These are phyloP conservation scores for Phoxinus dragarum DNA, from an alignment of 2,797 vertebrate species.

Conservation along the genomic window DNA sequence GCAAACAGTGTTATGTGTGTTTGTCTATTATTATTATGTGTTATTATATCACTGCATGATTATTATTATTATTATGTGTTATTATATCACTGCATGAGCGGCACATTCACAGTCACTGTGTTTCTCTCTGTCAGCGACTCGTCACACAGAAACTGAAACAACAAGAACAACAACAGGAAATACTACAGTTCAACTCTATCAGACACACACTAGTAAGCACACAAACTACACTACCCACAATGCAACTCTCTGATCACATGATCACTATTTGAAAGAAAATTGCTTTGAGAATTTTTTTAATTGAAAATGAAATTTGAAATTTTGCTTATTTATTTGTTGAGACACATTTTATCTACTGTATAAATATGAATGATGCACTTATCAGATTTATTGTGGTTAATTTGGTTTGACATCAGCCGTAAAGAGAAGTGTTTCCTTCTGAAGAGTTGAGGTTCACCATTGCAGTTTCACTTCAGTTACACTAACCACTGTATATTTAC, in stretches of 20 bases:
- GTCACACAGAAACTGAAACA: neutral
- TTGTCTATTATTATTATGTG: no score
- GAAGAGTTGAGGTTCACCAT: neutral
- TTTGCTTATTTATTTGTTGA: no score
- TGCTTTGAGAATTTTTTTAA: no score
- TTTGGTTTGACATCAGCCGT: no score
- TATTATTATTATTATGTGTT: no score
- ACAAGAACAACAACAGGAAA: neutral
- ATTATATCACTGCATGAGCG: no score
- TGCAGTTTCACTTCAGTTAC: neutral
- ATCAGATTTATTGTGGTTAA: no score
- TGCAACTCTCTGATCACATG: neutral
- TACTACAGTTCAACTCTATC: rapidly evolving
- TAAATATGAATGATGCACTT: no score
- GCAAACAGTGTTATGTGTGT: no score
- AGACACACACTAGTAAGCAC: neutral
- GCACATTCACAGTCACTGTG: neutral
- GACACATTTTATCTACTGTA: no score
- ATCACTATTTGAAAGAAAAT: neutral
- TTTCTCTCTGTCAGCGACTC: neutral
- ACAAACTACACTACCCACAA: neutral
- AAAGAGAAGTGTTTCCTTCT: neutral
- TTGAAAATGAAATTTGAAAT: no score
- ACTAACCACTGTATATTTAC: neutral
- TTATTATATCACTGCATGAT: no score